Percentiles rank a stretch among this genome's conserved stretches.
Conservation (phyloP, 2,113 vertebrate genomes). For the Paramisgurnus dabryanus region DNA sequence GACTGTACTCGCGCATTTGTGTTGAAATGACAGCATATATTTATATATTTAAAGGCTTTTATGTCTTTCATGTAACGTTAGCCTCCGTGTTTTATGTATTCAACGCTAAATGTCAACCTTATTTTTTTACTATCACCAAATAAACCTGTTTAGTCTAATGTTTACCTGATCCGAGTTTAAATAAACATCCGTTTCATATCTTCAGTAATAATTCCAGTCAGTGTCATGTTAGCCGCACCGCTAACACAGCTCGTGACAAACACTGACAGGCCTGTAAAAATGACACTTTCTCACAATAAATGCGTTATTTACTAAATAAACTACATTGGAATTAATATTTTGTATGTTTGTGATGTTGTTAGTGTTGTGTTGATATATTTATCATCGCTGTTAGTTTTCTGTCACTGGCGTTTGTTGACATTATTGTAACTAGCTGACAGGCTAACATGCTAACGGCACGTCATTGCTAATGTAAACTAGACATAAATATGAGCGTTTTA, state of each 20-base stretch:
- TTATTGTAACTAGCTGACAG: neutral
- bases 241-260: neutral
- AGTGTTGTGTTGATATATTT: neutral
- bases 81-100: too few relatives aligned
- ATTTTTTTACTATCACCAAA: too few relatives aligned
- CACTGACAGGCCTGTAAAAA: constrained; percentile 6
- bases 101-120: too few relatives aligned
- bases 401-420: constrained; percentile 35
- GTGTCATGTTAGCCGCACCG: constrained; percentile 13
- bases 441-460: constrained; percentile 28
- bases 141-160: neutral
- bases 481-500: neutral
- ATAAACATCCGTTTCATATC: neutral
- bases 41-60: too few relatives aligned
- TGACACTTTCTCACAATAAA: neutral
- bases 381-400: neutral
- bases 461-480: neutral
- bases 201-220: neutral
- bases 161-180: neutral
- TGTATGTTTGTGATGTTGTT: accelerated
- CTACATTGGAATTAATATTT: neutral
- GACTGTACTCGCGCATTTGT: too few relatives aligned
- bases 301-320: neutral
- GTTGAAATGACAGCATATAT: too few relatives aligned
- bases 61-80: too few relatives aligned